These are phyloP conservation scores for Salarias fasciatus DNA, from an alignment of 2,797 vertebrate species.

Conservation along the genomic window DNA sequence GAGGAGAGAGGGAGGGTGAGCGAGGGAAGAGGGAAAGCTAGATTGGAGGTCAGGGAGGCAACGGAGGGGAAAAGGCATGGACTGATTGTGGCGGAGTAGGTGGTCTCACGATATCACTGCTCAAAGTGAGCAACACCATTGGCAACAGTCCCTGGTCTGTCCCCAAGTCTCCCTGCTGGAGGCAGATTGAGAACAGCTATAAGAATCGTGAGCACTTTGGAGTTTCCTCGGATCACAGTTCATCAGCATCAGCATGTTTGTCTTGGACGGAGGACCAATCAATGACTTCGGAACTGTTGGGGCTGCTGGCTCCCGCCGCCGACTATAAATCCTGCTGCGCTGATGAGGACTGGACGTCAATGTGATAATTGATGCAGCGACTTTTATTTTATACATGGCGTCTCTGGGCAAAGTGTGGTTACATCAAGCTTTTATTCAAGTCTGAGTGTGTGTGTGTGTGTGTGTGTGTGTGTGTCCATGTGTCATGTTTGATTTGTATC, in stretches of 20 bases:
- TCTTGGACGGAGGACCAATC: conserved; percentile 63
- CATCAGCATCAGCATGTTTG: conserved; percentile 71
- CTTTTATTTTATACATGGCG: conserved; percentile 58
- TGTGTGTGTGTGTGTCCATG: conserved; percentile 36
- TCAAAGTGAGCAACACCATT: conserved; percentile 39
- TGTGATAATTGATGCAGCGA: conserved; percentile 68
- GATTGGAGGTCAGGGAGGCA: conserved; percentile 66
- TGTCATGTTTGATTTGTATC: conserved; percentile 74
- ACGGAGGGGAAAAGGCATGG: conserved; percentile 49
- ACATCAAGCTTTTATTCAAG: conserved; percentile 55
- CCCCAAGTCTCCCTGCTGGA: conserved; percentile 35
- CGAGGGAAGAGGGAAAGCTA: conserved; percentile 28
- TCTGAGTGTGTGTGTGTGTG: conserved; percentile 23
- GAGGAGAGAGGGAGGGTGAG: conserved; percentile 34
- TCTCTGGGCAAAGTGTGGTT: conserved; percentile 64
- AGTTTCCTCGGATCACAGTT: conserved; percentile 61
- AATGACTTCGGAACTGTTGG: conserved; percentile 51
- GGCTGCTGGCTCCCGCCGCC: conserved; percentile 33
- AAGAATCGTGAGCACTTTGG: conserved; percentile 47
- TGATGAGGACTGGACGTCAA: conserved; percentile 66
- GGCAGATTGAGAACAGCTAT: conserved; percentile 31
- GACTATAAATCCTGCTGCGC: conserved; percentile 51
- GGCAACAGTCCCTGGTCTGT: conserved; percentile 46
- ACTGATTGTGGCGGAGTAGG: conserved; percentile 56
- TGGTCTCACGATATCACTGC: conserved; percentile 49